Evolutionary conservation across 2,888 invertebrate genomes (phyloP), one percentile per base, ranked within the genome.

Genomic region (Hesperia comma): DNA sequence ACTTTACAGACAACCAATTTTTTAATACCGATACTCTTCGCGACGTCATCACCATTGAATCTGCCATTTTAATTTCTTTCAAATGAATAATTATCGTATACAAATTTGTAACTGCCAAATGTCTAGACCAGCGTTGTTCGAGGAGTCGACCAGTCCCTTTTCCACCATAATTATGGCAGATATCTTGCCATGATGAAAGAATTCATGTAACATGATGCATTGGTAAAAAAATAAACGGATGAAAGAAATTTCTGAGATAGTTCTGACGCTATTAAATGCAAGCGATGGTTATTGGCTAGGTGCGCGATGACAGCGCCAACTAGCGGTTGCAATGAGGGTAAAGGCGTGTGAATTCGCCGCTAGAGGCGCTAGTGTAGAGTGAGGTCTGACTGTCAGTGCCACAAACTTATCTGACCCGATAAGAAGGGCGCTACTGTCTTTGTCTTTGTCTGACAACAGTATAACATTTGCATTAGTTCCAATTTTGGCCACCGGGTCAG

Each of bases 221-320:
- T 69, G 69, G 58, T 54, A 14, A 54, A 69, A 63, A 69, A 69
- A 67, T 60, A 69, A 67, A 67, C 67, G 55, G 49, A 62, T 69
- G 49, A 67, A 69, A 69, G 62, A 55, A 55, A 69, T 62, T n/a
- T n/a, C n/a, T n/a, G n/a, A 68, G 53, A 63, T 62, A 63, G 63
- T 58, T 49, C 68, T 69, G 33, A 64, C 62, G 64, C 62, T 68
- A 68, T 69, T 63, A 64, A 70, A 60, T 68, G 66, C 58, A 69
- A 67, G 60, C 69, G 70, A 70, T 70, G 66, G 68, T 68, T 68
- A 61, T 68, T n/a, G n/a, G n/a, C n/a, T n/a, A n/a, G n/a, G n/a
- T n/a, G n/a, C n/a, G n/a, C n/a, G n/a, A n/a, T n/a, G n/a, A n/a
- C n/a, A n/a, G n/a, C n/a, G n/a, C n/a, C n/a, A n/a, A n/a, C n/a